A percentile compares a stretch with the other conserved stretches of the same genome.
phyloP scores from a whole-genome alignment of 64 coral and sea anemone species.

The Porites australiensis region DNA sequence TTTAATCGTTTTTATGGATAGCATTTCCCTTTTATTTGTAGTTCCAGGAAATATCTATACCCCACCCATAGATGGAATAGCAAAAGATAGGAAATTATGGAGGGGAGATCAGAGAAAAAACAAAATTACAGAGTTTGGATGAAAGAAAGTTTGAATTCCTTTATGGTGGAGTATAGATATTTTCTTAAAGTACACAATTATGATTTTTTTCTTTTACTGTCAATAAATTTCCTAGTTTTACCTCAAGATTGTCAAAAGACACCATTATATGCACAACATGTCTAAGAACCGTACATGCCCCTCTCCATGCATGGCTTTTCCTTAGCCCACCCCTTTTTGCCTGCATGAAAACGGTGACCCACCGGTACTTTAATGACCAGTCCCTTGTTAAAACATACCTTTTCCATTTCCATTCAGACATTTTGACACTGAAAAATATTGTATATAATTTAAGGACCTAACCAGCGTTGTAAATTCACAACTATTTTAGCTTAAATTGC shows the following conservation, averaged over 20 bases:
- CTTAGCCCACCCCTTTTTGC: neutral
- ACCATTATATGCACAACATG: too few species aligned
- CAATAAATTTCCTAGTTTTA: constrained; percentile 37
- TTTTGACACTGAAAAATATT: too few species aligned
- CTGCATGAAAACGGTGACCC: too few species aligned
- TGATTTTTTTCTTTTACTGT: constrained; percentile 30
- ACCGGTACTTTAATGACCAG: too few species aligned
- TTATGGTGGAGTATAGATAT: constrained; percentile 33
- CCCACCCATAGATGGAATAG: neutral
- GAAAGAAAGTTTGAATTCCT: constrained; percentile 45
- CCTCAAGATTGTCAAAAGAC: constrained; percentile 16
- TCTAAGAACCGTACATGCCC: constrained; percentile 22
- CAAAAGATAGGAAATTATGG: neutral
- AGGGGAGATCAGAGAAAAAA: constrained; percentile 36
- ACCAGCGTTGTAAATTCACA: too few species aligned
- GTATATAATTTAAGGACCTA: too few species aligned
- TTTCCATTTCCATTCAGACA: too few species aligned
- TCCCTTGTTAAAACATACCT: too few species aligned
- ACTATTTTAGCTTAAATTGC: too few species aligned
- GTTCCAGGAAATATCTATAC: constrained; percentile 2
- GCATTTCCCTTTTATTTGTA: neutral
- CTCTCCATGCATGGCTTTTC: constrained; percentile 5
- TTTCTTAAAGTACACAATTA: constrained; percentile 36
- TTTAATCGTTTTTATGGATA: neutral
- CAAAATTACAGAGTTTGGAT: constrained; percentile 43